These are phyloP conservation scores for Arctia plantaginis DNA, from an alignment of 2,888 invertebrate species.

Conservation along the genomic window DNA sequence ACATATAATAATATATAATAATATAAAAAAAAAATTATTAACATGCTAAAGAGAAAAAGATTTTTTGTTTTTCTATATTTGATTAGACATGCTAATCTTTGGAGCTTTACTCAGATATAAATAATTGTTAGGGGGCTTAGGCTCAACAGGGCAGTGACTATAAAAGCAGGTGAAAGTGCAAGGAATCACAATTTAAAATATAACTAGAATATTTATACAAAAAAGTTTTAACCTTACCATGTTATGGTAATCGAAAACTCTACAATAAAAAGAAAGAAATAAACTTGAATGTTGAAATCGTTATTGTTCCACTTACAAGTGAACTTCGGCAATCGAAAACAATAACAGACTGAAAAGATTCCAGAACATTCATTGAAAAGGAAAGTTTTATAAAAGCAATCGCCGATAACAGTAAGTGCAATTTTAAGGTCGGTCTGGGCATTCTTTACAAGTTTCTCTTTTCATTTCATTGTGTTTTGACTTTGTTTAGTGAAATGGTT, in stretches of 20 bases:
- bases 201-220: neutral
- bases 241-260: slow-evolving; percentile 12
- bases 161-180: too few species aligned
- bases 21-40: too few species aligned
- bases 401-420: slow-evolving; percentile 67
- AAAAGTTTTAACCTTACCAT: neutral
- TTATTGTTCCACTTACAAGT: slow-evolving; percentile 54
- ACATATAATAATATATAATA: too few species aligned
- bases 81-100: too few species aligned
- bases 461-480: slow-evolving; percentile 4
- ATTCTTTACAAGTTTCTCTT: slow-evolving; percentile 6
- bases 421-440: slow-evolving; percentile 51
- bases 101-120: too few species aligned
- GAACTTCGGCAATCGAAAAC: slow-evolving; percentile 81
- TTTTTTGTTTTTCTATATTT: too few species aligned
- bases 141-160: too few species aligned
- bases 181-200: neutral
- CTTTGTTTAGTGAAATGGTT: neutral
- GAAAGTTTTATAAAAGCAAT: slow-evolving; percentile 71
- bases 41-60: too few species aligned
- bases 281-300: slow-evolving; percentile 9
- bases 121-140: too few species aligned
- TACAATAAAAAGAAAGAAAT: slow-evolving; percentile 14
- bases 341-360: slow-evolving; percentile 83
- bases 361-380: slow-evolving; percentile 80